Evolutionary conservation across 2,797 vertebrate species (phyloP), one percentile per base, ranked within the genome.

Genomic region (Cottoperca gobio): DNA sequence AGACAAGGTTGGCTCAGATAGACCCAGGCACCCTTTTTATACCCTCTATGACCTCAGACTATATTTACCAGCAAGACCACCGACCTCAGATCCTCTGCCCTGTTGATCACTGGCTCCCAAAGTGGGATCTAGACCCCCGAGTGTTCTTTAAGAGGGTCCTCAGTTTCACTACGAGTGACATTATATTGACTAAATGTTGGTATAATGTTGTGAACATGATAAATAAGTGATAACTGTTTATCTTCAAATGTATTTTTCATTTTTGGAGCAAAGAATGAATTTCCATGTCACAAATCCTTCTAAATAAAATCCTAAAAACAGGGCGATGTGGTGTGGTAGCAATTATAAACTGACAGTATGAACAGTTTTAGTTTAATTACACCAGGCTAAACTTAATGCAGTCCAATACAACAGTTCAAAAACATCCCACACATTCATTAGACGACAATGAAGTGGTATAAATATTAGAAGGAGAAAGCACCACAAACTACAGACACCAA

Each of bases 41-140:
- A 68, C 46, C 48, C 61, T 21, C 48, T 6, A 14, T 70, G 67
- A 71, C 54, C 59, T 55, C 68, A 65, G 50, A 48, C 60, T 57
- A 17, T 67, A 28, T 70, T 71, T 58, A 70, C 24, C 31, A 63
- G 23, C 33, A 53, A 12, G 33, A 75, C 14, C 4, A 50, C 49
- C 14, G 42, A 67, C 37, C 59, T 59, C 21, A 2, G 58, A 58
- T 9, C 28, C 62, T 65, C 60, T 26, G 43, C 11, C 21, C 66
- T 40, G 55, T 10, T 37, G 4, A 75, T 55, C 19, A 14, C 42
- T 23, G 24, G 33, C 2, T 49, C 7, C 10, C 9, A 58, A 23
- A 71, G 52, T 35, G 43, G 35, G 33, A 39, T 43, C 6, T 39
- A 17, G 8, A 61, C 69, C 69, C 64, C 8, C 58, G 67, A 43